These are phyloP conservation scores for Carabus problematicus DNA, from an alignment of 2,888 invertebrate species.

Conservation along the genomic window DNA sequence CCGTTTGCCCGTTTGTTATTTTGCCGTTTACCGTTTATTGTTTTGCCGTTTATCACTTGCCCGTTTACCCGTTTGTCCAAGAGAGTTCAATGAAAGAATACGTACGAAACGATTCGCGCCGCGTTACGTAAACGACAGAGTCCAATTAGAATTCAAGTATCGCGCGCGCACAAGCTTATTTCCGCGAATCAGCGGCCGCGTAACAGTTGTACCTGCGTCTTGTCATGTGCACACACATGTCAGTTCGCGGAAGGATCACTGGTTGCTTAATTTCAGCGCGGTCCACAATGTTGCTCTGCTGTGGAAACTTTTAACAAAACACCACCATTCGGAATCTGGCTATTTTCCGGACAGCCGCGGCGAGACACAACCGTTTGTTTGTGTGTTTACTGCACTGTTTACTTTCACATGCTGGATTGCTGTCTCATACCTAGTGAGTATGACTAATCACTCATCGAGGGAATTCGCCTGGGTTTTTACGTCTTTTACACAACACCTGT, in stretches of 20 bases:
- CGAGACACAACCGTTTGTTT: background rate
- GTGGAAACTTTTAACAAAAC: background rate
- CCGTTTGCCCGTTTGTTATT: too few relatives aligned
- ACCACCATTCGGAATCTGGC: constrained; percentile 13
- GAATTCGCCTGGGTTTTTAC: constrained; percentile 41
- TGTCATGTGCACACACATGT: constrained; percentile 22
- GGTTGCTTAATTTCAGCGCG: background rate
- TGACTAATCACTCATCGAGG: constrained; percentile 39
- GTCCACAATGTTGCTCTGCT: background rate
- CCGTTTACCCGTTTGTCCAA: too few relatives aligned
- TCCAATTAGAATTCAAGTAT: constrained; percentile 27
- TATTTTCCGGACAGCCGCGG: constrained; percentile 32
- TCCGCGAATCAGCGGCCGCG: constrained; percentile 11
- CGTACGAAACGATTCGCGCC: constrained; percentile 10
- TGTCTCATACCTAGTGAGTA: constrained; percentile 50
- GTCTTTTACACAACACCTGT: constrained; percentile 39
- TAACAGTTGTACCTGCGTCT: constrained; percentile 15
- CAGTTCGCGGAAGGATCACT: constrained; percentile 29
- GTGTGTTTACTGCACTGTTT: constrained; percentile 28
- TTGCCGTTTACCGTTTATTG: too few relatives aligned
- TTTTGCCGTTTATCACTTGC: too few relatives aligned
- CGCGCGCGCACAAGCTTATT: constrained; percentile 1
- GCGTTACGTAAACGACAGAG: constrained; percentile 22
- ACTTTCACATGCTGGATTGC: constrained; percentile 51
- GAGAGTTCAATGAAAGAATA: constrained; percentile 9